phyloP scores from a whole-genome alignment of 2,113 vertebrate genomes.

The rabbit (Oryctolagus cuniculus) region DNA sequence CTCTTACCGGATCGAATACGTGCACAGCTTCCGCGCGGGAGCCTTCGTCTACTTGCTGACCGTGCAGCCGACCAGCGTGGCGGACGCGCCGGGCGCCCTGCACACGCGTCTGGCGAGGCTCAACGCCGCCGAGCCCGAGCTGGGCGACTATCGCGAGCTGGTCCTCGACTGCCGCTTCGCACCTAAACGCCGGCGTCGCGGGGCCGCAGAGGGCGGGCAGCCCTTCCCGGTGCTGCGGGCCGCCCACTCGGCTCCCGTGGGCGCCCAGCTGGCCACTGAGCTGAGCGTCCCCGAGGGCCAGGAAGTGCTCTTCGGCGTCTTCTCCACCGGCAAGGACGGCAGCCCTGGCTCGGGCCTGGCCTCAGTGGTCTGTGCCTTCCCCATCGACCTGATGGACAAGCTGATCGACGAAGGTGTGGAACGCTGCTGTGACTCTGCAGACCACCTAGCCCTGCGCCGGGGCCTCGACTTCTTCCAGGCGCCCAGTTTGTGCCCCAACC shows the following conservation, averaged over 20 bases:
- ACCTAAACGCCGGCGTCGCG: constrained; percentile 90
- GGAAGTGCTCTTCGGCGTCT: constrained; percentile 93
- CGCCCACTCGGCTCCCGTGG: constrained; percentile 91
- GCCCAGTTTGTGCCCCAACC: constrained; percentile 92
- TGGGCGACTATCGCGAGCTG: constrained; percentile 93
- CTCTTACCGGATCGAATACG: constrained; percentile 92
- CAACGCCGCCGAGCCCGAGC: constrained; percentile 86
- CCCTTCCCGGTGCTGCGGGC: constrained; percentile 94
- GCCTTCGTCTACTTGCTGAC: constrained; percentile 95
- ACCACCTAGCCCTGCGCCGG: constrained; percentile 84
- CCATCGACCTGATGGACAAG: constrained; percentile 89
- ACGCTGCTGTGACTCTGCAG: constrained; percentile 89
- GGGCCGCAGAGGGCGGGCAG: constrained; percentile 78
- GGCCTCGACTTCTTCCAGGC: constrained; percentile 94
- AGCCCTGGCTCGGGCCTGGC: constrained; percentile 75
- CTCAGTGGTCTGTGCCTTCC: constrained; percentile 95
- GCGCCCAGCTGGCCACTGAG: constrained; percentile 90
- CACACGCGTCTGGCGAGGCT: constrained; percentile 93
- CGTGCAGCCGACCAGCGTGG: constrained; percentile 90
- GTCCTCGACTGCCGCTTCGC: constrained; percentile 93
- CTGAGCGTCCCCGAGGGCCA: constrained; percentile 88
- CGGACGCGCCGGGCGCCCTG: constrained; percentile 47
- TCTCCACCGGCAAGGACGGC: constrained; percentile 86
- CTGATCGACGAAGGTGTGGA: constrained; percentile 92
- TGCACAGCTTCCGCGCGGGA: constrained; percentile 91